These are phyloP conservation scores for Vanessa atalanta DNA, from an alignment of 1,140 invertebrate species.

Conservation along the genomic window DNA sequence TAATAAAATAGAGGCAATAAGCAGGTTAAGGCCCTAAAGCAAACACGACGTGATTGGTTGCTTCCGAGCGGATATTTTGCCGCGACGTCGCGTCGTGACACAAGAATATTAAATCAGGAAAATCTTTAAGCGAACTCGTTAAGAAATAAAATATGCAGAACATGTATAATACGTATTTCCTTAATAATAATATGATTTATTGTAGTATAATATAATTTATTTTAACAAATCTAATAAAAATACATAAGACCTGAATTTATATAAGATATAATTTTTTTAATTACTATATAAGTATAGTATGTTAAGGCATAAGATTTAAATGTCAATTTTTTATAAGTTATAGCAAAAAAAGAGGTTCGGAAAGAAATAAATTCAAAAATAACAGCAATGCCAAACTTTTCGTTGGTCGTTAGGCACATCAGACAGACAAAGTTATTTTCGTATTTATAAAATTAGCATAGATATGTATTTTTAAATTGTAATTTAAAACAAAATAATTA, in stretches of 20 bases:
- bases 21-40: background rate
- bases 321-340: too few relatives aligned
- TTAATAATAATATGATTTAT: background rate
- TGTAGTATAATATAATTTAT: background rate
- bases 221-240: too few relatives aligned
- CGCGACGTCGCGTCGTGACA: conserved; percentile 1
- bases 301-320: too few relatives aligned
- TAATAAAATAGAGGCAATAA: background rate
- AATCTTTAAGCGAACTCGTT: background rate
- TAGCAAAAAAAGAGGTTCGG: too few relatives aligned
- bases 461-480: background rate
- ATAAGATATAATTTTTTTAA: too few relatives aligned
- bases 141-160: background rate
- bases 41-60: conserved; percentile 11
- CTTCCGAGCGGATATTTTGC: conserved; percentile 14
- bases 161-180: background rate
- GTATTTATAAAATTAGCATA: too few relatives aligned
- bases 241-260: too few relatives aligned
- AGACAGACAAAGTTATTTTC: too few relatives aligned
- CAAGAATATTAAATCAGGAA: conserved; percentile 12
- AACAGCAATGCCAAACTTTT: too few relatives aligned
- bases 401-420: too few relatives aligned
- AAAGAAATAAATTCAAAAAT: too few relatives aligned
- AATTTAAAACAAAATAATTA: background rate
- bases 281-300: too few relatives aligned